Conservation (phyloP, 2,888 invertebrate genomes). For the Nasonia oneida region DNA sequence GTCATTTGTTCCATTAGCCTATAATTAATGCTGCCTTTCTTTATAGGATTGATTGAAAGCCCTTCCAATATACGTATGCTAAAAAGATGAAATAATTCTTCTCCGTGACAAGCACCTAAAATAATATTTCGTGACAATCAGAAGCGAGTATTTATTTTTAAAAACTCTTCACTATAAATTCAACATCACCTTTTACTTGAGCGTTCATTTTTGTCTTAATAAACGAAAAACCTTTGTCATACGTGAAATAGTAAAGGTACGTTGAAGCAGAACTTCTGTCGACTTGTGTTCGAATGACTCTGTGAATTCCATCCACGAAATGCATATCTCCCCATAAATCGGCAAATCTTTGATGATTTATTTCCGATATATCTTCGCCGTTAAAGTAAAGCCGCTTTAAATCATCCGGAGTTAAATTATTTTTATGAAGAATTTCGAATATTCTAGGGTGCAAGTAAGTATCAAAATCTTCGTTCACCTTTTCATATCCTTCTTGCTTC, state of each 20-base stretch:
- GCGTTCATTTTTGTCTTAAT: constrained; percentile 58
- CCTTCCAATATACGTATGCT: constrained; percentile 67
- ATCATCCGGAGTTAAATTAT: constrained; percentile 61
- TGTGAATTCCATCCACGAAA: constrained; percentile 66
- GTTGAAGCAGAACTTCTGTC: constrained; percentile 59
- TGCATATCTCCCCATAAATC: constrained; percentile 65
- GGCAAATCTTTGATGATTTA: constrained; percentile 57
- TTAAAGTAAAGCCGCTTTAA: constrained; percentile 68
- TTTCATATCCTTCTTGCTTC: constrained; percentile 50
- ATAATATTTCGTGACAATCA: background rate
- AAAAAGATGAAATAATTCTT: constrained; percentile 80
- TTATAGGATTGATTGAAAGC: constrained; percentile 59
- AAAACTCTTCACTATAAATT: background rate
- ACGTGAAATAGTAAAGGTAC: constrained; percentile 70
- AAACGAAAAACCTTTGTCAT: constrained; percentile 61
- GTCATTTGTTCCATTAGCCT: constrained; percentile 77
- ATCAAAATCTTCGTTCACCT: constrained; percentile 43
- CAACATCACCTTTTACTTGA: constrained; percentile 33
- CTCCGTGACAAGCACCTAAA: constrained; percentile 79
- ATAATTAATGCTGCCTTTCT: constrained; percentile 62
- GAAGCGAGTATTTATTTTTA: background rate
- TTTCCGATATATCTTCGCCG: constrained; percentile 53
- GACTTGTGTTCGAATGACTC: constrained; percentile 64
- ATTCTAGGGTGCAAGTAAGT: constrained; percentile 43
- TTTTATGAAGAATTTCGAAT: constrained; percentile 54